Conservation (phyloP, 2,113 vertebrate genomes). For the Lasiurus cinereus region DNA sequence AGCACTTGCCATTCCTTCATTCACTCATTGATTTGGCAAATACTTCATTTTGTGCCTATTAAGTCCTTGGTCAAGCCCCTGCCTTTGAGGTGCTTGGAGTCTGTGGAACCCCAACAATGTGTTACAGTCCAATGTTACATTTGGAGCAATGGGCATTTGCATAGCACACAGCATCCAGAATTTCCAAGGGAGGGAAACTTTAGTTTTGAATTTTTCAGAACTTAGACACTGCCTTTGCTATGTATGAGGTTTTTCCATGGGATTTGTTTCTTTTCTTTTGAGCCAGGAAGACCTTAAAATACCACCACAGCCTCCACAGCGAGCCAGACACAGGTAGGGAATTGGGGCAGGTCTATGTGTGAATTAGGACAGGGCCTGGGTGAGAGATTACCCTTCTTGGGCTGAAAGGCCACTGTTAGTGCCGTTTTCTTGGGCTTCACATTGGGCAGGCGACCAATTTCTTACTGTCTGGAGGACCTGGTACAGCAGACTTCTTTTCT, state of each 20-base stretch:
- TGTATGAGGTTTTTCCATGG: not conserved
- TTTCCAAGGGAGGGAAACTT: not conserved
- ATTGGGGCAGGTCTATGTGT: too few species aligned
- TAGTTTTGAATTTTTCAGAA: not conserved
- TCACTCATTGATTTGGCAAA: not conserved
- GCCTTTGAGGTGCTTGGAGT: not conserved
- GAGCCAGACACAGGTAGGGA: not conserved
- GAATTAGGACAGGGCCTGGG: not conserved
- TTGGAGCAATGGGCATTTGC: not conserved
- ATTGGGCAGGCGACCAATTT: not conserved
- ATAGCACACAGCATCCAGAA: not conserved
- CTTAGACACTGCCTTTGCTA: not conserved
- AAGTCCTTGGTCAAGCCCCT: not conserved
- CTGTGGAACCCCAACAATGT: not conserved
- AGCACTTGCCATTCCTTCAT: not conserved
- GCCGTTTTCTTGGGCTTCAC: not conserved
- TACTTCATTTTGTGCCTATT: not conserved
- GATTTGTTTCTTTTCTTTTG: not conserved
- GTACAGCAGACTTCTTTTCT: not conserved
- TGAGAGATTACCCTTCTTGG: not conserved
- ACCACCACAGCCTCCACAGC: not conserved
- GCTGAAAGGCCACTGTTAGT: not conserved
- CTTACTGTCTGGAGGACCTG: not conserved
- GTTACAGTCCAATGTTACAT: not conserved
- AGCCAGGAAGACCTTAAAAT: not conserved